Conservation (phyloP, 2,797 vertebrate species). For the Onychomys arenicola region DNA sequence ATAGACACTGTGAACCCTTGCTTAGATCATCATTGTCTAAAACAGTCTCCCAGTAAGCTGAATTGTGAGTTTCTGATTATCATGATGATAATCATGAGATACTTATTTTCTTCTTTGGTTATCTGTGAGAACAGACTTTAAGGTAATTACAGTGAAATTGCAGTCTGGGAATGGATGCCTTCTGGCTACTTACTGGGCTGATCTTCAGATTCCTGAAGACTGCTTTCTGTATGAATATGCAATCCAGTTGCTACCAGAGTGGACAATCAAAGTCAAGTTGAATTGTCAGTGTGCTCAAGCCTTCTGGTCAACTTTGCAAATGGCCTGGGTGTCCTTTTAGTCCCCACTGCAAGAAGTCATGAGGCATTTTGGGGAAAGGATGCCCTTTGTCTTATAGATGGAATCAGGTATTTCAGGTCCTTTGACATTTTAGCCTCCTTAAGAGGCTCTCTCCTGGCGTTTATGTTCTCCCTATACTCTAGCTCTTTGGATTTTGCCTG, state of each 20-base stretch:
- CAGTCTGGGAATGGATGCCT: not conserved
- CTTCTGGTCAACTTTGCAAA: not conserved
- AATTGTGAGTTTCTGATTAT: not conserved
- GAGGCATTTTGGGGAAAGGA: not conserved
- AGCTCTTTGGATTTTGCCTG: not conserved
- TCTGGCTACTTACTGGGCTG: slow-evolving; percentile 32
- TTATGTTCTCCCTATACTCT: not conserved
- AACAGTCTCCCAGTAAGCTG: not conserved
- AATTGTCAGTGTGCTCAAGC: not conserved
- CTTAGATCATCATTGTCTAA: not conserved
- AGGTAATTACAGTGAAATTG: not conserved
- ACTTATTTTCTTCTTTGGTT: slow-evolving; percentile 30
- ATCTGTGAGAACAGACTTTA: slow-evolving; percentile 16
- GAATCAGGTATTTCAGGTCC: not conserved
- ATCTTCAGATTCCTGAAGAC: not conserved
- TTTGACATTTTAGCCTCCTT: not conserved
- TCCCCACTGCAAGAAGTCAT: not conserved
- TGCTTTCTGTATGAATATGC: not conserved
- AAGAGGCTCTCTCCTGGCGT: not conserved
- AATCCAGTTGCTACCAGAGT: not conserved
- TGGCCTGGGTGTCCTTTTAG: not conserved
- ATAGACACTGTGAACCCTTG: not conserved
- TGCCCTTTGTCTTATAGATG: not conserved
- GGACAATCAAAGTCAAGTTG: not conserved
- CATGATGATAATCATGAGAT: not conserved